phyloP scores from a whole-genome alignment of 2,888 invertebrate genomes.

The Melinaea menophilus region DNA sequence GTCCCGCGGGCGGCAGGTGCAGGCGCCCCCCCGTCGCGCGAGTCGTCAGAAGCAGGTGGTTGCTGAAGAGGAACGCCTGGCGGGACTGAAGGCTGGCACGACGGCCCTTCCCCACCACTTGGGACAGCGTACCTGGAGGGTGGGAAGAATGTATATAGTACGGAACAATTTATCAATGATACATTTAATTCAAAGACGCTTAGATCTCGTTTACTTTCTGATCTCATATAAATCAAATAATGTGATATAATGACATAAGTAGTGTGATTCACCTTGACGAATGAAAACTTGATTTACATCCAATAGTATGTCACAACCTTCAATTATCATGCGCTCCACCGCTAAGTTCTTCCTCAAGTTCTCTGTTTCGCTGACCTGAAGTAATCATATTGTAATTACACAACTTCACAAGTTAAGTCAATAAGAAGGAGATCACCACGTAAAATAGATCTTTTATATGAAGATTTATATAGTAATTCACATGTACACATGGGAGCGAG shows the following conservation, averaged over 20 bases:
- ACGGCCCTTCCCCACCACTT: constrained; percentile 80
- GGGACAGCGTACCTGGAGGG: constrained; percentile 83
- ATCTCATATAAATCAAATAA: not conserved
- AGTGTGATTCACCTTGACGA: constrained; percentile 82
- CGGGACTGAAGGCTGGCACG: constrained; percentile 72
- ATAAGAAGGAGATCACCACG: too few relatives aligned
- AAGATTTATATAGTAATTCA: too few relatives aligned
- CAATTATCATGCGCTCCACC: constrained; percentile 95
- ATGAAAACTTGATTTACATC: constrained; percentile 97
- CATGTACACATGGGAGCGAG: too few relatives aligned
- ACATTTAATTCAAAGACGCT: too few relatives aligned
- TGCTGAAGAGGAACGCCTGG: constrained; percentile 94
- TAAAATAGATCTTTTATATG: too few relatives aligned
- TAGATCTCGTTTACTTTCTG: too few relatives aligned
- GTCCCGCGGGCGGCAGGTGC: constrained; percentile 90
- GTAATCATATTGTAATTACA: constrained; percentile 12
- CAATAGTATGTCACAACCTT: constrained; percentile 93
- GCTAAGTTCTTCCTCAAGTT: constrained; percentile 93
- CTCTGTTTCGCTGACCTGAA: constrained; percentile 92
- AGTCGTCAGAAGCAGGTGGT: constrained; percentile 91
- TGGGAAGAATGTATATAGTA: not conserved
- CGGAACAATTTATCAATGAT: too few relatives aligned
- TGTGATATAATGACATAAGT: not conserved
- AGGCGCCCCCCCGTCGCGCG: constrained; percentile 89
- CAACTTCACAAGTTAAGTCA: too few relatives aligned